Base-by-base conservation (phyloP, 2,888 invertebrate species). In the Conus canariensis region DNA sequence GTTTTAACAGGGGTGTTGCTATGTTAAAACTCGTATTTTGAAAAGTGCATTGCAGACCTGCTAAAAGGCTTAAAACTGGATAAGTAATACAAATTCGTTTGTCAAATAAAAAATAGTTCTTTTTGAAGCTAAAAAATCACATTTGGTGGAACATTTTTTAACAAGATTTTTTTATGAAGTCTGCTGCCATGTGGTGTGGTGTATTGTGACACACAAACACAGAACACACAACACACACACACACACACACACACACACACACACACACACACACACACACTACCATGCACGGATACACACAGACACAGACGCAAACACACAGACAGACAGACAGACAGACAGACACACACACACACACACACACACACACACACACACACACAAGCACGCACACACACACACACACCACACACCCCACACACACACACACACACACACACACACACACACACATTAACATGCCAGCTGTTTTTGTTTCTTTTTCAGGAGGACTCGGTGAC, bases 401-500 rank as follows among this genome's bases (percentile, higher is more conserved):
- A n/a, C 25, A 25, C 0, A 10, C 25, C 70, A 22, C 70, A 19
- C 70, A 16, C 70, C 22, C 70, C 22, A 22, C 70, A 8, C 70
- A 16, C 70, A 14, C 22, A 8, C 70, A 22, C 70, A 19, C 70
- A 16, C 70, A 19, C 70, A 19, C n/a, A 19, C 70, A 8, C 70
- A 8, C 70, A 22, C 70, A 19, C 70, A 16, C 70, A 19, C 70
- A 19, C n/a, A 19, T 4, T 22, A 14, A 8, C 70, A 16, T 70
- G 22, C n/a, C 70, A 8, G 16, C 70, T 8, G 12, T 19, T 70
- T 70, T 8, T 16, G 22, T 70, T 8, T 70, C 70, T 22, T 22
- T 30, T 83, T 83, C 58, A 83, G 82, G 82, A 83, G 56, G 96
- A 96, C 88, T 95, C 95, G n/a, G 96, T 95, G 64, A 96, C 95